Base-by-base conservation (phyloP, 2,113 vertebrate genomes). In the Bos indicus region DNA sequence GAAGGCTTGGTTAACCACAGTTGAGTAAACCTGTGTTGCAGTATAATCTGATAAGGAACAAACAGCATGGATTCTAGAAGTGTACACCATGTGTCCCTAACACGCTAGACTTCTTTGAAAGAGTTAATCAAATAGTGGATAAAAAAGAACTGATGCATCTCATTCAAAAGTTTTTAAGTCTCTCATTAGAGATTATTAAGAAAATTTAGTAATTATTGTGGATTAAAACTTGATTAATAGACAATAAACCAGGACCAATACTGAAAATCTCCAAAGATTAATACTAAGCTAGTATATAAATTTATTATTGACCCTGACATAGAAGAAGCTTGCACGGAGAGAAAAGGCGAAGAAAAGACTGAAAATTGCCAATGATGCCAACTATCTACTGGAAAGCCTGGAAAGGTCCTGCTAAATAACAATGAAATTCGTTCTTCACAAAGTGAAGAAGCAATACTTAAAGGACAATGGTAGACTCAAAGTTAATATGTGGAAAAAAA, bases 31-130 rank as follows among this genome's bases (percentile, higher is more conserved):
- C 80, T 86, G 77, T 92, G 91, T 23, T 77, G 90, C 71, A 90
- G 43, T 36, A 26, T 87, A 83, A 96, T 94, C 89, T 97, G 96
- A 97, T 97, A 97, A 98, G 62, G 94, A 91, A 52, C 71, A 92
- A 97, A 96, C 26, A 94, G 88, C 88, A 62, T 60, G 48, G 94
- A 94, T 96, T 93, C 91, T 54, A 94, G 71, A 95, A 54, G 48
- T 36, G 26, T 46, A 95, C 95, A 77, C 86, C 91, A 64, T 81
- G 81, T 91, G 57, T 77, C 64, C 36, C 30, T 57, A 96, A 88
- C 56, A n/a, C 6, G 16, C 13, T 43, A 62, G 54, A 94, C 60
- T 57, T 94, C 96, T 95, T 89, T 91, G 90, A 92, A 97, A 97
- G 74, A 97, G 64, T 96, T 97, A 88, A 94, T 81, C 74, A 97